Base-by-base conservation (phyloP, 1,140 invertebrate genomes). In the Diabrotica virgifera region DNA sequence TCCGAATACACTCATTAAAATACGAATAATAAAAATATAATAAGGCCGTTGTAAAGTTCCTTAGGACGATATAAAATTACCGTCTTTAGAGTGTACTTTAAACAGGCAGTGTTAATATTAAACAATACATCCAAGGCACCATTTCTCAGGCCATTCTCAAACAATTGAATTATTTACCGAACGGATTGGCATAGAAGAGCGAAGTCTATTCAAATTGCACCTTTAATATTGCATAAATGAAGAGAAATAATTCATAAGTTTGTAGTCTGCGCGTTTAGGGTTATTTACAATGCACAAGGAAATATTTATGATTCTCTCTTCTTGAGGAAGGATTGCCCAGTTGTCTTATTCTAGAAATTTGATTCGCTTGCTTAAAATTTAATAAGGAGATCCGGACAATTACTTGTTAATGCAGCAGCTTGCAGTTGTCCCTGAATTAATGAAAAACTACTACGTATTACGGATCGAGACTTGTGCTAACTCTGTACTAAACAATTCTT, bases 251-350 rank as follows among this genome's bases (percentile, higher is more conserved):
- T 79, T 76, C 76, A 79, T 78, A 77, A 79, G 77, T 79, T 78
- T 79, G 77, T 79, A 79, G 77, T 75, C 76, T 73, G 75, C 76
- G 75, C 77, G 77, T 79, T 79, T 79, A 79, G 72, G 76, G 72
- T 77, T 78, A 79, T 79, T 79, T 77, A 78, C 76, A 77, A 79
- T 79, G 77, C 77, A 77, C 74, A 78, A 70, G 76, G 77, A 79
- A 78, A 79, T 79, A 79, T 79, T 79, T 77, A 79, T 79, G 76
- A 77, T 73, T 66, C 72, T 65, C 59, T 46, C 40, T 71, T 69
- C 69, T 71, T 74, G 69, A 72, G 67, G 70, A 73, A 71, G 73
- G 71, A 74, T 76, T 73, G 72, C 68, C 70, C 68, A 64, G 73
- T 77, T 73, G 73, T 76, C 76, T 76, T 76, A 74, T 76, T 72